Evolutionary conservation across 1,140 invertebrate species (phyloP).

Genomic region (Drosophila oshimai): DNA sequence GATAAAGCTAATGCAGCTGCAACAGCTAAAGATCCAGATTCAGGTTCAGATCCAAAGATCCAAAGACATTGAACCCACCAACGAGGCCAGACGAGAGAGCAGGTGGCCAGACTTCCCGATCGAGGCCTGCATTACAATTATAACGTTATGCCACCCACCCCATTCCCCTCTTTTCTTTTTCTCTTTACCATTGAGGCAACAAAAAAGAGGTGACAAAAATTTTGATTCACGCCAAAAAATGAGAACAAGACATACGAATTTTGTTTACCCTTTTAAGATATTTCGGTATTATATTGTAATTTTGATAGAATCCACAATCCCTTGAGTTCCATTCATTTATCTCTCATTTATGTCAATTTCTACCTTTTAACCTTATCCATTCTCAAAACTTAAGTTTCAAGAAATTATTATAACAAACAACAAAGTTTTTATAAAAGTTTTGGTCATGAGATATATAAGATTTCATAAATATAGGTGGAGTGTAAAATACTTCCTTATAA

Average conservation of each 20-base stretch:
- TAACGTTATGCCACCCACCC: not conserved
- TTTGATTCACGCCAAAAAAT: not conserved
- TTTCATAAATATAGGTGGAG: too few relatives aligned
- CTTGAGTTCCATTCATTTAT: too few relatives aligned
- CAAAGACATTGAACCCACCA: constrained; percentile 32
- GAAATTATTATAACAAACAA: too few relatives aligned
- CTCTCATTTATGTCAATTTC: too few relatives aligned
- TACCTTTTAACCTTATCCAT: too few relatives aligned
- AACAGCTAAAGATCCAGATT: constrained; percentile 3
- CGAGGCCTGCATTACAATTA: constrained; percentile 19
- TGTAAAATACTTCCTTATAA: too few relatives aligned
- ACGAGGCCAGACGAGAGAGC: constrained; percentile 50
- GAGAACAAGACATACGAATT: not conserved
- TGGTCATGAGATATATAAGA: too few relatives aligned
- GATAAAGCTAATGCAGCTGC: constrained; percentile 4
- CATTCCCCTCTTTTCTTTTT: not conserved
- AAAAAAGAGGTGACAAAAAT: constrained; percentile 7
- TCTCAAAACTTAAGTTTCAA: too few relatives aligned
- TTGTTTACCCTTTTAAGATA: not conserved
- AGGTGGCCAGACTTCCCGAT: constrained; percentile 19
- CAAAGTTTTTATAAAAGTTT: too few relatives aligned
- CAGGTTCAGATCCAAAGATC: constrained; percentile 13
- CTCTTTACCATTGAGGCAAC: not conserved
- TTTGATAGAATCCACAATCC: too few relatives aligned
- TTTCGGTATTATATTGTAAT: too few relatives aligned